Evolutionary conservation across 1,140 invertebrate genomes (phyloP), one percentile per base, ranked within the genome.

Genomic region (Coenobita brevimanus): DNA sequence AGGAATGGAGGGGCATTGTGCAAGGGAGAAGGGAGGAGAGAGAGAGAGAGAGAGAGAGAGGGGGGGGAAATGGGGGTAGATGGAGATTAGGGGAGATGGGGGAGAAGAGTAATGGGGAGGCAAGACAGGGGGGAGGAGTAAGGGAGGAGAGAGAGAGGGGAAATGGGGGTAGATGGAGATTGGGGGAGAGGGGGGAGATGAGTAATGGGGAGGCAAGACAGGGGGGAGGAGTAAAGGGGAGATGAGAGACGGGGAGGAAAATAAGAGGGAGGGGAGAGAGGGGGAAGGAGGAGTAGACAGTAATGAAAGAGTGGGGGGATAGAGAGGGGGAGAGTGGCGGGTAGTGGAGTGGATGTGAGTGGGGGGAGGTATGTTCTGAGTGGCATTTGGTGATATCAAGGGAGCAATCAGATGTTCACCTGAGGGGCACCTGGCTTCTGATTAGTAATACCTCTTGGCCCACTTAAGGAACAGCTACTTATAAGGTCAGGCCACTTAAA

Each of bases 201-300:
- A 54, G 73, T 76, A 50, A 76, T 76, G 43, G 73, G 41, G 54
- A n/a, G n/a, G n/a, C n/a, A n/a, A n/a, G n/a, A n/a, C n/a, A n/a
- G n/a, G n/a, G n/a, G n/a, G n/a, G n/a, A n/a, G n/a, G n/a, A n/a
- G n/a, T n/a, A n/a, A n/a, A n/a, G n/a, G n/a, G n/a, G n/a, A n/a
- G n/a, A n/a, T n/a, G n/a, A n/a, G n/a, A n/a, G n/a, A 24, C 27
- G 17, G 67, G 21, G 41, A 50, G 27, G 41, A 76, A 27, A 76
- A 24, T 27, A 67, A 10, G 4, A 6, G 62, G 24, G 62, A 3
- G 4, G 64, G n/a, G 60, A 24, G 60, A 6, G 60, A 3, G 3
- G 8, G 21, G 50, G 8, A 10, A 21, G n/a, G n/a, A n/a, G n/a
- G n/a, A n/a, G n/a, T n/a, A 8, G 46, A 50, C 17, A 50, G 17